Evolutionary conservation across 1,140 invertebrate genomes (phyloP).

Genomic region (Rhyacophila brunnea): DNA sequence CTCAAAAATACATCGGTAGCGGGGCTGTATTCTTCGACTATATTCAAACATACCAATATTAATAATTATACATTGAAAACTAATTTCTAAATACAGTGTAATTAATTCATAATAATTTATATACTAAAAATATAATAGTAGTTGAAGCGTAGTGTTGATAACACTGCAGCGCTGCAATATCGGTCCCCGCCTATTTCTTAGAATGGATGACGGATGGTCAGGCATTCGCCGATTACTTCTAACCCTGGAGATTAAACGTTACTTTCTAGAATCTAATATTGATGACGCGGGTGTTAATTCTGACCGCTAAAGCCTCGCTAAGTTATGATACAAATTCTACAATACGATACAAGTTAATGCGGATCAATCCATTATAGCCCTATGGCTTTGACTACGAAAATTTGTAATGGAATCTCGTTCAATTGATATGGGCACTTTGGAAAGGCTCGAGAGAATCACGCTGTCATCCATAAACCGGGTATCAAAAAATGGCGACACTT

Average conservation of each 20-base stretch:
- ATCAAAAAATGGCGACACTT: too few species aligned
- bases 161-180: background rate
- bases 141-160: too few species aligned
- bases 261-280: too few species aligned
- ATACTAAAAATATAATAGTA: background rate
- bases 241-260: too few species aligned
- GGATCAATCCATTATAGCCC: too few species aligned
- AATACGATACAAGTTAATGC: too few species aligned
- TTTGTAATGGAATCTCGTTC: constrained; percentile 18
- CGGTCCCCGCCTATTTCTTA: background rate
- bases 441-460: constrained; percentile 10
- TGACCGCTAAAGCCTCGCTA: too few species aligned
- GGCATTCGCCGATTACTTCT: too few species aligned
- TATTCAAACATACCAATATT: constrained; percentile 26
- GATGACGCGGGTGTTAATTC: too few species aligned
- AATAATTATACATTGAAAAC: constrained; percentile 25
- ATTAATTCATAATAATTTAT: background rate
- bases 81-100: constrained; percentile 2
- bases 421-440: constrained; percentile 14
- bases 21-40: constrained; percentile 16
- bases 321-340: too few species aligned
- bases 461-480: too few species aligned
- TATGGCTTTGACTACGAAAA: constrained; percentile 12
- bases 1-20: constrained; percentile 22
- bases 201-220: too few species aligned